Conservation (phyloP, 2,113 vertebrate genomes). For the Lipotes vexillifer region DNA sequence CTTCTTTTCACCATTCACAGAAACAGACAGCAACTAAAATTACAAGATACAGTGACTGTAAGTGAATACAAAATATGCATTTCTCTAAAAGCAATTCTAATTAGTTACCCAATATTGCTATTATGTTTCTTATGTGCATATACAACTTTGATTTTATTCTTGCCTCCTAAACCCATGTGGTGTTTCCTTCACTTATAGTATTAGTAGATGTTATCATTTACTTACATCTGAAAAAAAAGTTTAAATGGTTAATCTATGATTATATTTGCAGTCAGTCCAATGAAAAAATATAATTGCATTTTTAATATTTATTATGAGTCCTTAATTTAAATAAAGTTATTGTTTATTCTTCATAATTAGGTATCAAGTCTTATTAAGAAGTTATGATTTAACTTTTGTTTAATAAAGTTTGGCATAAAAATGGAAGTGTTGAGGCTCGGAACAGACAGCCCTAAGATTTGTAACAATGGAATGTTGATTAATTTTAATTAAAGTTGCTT, state of each 20-base stretch:
- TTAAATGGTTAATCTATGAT: neutral
- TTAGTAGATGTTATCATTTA: neutral
- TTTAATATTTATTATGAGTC: neutral
- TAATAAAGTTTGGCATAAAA: neutral
- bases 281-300: neutral
- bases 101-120: neutral
- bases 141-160: neutral
- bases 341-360: neutral
- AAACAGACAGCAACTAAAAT: conserved; percentile 22
- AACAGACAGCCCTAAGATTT: no score
- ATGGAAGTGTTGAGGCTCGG: neutral
- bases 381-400: neutral
- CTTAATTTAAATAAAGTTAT: neutral
- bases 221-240: neutral
- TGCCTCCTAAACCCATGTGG: neutral
- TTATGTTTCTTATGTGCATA: neutral
- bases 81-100: neutral
- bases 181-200: neutral
- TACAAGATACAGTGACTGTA: neutral
- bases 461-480: neutral
- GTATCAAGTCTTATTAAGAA: neutral
- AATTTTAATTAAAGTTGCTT: no score
- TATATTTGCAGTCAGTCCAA: neutral
- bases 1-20: neutral
- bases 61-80: neutral